These are phyloP conservation scores for Papilio elwesi DNA, from an alignment of 2,888 invertebrate genomes.

Conservation along the genomic window DNA sequence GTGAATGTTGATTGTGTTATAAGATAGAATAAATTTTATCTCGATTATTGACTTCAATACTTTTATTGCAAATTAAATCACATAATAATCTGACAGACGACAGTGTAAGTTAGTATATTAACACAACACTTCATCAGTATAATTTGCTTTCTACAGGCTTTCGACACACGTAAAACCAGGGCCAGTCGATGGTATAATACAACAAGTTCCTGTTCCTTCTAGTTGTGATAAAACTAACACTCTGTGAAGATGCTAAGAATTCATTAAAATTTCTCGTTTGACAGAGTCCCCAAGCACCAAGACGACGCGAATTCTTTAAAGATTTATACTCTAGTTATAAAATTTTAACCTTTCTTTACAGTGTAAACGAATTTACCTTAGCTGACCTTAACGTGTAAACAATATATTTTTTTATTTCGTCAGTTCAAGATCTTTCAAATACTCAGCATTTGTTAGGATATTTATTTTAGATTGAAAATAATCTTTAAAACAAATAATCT, in stretches of 20 bases:
- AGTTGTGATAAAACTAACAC: not conserved
- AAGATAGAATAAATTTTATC: no score
- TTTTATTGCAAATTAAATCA: no score
- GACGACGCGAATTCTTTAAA: conserved; percentile 46
- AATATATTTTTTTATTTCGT: not conserved
- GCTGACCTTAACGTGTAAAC: not conserved
- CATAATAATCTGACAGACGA: no score
- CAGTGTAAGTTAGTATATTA: no score
- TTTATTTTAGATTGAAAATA: no score
- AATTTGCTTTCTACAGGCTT: not conserved
- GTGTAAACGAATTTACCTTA: conserved; percentile 1
- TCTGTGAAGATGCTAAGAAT: conserved; percentile 55
- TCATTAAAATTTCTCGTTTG: conserved; percentile 69
- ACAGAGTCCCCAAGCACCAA: conserved; percentile 52
- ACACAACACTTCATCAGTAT: no score
- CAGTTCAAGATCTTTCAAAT: no score
- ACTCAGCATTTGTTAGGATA: no score
- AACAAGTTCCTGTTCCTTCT: not conserved
- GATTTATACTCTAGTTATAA: conserved; percentile 46
- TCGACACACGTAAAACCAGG: no score
- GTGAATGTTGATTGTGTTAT: no score
- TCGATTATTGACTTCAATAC: no score
- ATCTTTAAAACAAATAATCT: no score
- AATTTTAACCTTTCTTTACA: conserved; percentile 24
- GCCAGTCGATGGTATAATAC: not conserved